Percentiles rank a stretch among this genome's conserved stretches.
phyloP scores from a whole-genome alignment of 1,140 invertebrate species.

The Proctacanthus coquilletti region DNA sequence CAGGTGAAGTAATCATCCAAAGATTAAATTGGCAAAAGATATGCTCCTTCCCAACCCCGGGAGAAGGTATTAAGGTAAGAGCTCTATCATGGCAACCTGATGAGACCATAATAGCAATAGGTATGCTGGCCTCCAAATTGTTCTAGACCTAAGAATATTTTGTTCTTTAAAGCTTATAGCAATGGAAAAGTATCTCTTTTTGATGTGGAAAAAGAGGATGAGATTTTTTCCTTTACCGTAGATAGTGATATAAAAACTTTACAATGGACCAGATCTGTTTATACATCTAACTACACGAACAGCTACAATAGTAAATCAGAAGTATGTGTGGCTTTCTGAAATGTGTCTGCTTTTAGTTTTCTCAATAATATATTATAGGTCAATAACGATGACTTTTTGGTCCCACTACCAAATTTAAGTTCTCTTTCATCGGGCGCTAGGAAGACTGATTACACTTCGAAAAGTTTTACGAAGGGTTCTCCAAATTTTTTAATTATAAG shows the following conservation, averaged over 20 bases:
- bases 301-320: conserved; percentile 20
- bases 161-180: conserved; percentile 41
- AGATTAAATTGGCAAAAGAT: conserved; percentile 87
- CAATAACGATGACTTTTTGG: conserved; percentile 36
- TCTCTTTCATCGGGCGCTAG: conserved; percentile 33
- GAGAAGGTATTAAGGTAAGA: conserved; percentile 48
- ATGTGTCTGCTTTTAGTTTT: conserved; percentile 17
- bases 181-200: conserved; percentile 53
- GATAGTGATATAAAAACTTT: conserved; percentile 36
- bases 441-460: conserved; percentile 39
- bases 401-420: conserved; percentile 30
- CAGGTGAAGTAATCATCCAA: conserved; percentile 77
- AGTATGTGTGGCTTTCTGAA: conserved; percentile 27
- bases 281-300: conserved; percentile 14
- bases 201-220: conserved; percentile 77
- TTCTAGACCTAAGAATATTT: conserved; percentile 10
- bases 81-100: conserved; percentile 84
- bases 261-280: conserved; percentile 35
- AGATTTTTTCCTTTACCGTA: conserved; percentile 50
- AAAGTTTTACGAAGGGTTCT: conserved; percentile 48
- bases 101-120: conserved; percentile 72
- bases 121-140: conserved; percentile 20
- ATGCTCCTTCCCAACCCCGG: conserved; percentile 60
- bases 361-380: conserved; percentile 24
- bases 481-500: conserved; percentile 68